Evolutionary conservation across 2,797 vertebrate genomes (phyloP), one percentile per base, ranked within the genome.

Genomic region (Gymnocypris eckloni): DNA sequence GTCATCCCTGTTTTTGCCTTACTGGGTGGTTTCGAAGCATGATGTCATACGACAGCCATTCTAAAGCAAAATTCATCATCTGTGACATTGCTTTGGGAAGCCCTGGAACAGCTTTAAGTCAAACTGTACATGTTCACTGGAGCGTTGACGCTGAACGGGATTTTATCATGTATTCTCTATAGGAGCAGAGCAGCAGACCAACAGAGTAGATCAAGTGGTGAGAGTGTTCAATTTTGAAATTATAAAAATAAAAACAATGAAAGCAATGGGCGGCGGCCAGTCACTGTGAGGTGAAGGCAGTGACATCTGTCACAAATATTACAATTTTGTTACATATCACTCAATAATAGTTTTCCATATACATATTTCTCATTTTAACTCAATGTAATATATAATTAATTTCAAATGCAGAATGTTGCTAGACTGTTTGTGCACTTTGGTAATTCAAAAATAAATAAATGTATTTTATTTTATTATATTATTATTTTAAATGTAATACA

Each of bases 11-110:
- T 52, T n/a, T 50, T 64, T 37, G 71, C 41, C 39, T 76, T 75
- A 11, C n/a, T 61, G 28, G 22, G 45, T 4, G 56, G 18, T 25
- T 37, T 75, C 43, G 25, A 45, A 69, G 67, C 37, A 79, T 76
- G 25, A 80, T 59, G 56, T 85, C 82, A 84, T 81, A 66, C 9
- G 28, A 43, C 39, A 71, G 61, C n/a, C 39, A 77, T 70, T 45
- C 50, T 22, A 45, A 28, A 43, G 18, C 52, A 52, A 72, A 84
- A 84, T 64, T 64, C 64, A 37, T 45, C 6, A 79, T 86, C 81
- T 83, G 80, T 72, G 75, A 54, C 81, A 43, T 16, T 50, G 33
- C 25, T 50, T 73, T n/a, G 61, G 80, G 41, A 76, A 28, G 64
- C 28, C 52, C 37, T 41, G 33, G 12, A 56, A 56, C 11, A 76